Base-by-base conservation (phyloP, 2,797 vertebrate genomes). In the Lates japonicus region DNA sequence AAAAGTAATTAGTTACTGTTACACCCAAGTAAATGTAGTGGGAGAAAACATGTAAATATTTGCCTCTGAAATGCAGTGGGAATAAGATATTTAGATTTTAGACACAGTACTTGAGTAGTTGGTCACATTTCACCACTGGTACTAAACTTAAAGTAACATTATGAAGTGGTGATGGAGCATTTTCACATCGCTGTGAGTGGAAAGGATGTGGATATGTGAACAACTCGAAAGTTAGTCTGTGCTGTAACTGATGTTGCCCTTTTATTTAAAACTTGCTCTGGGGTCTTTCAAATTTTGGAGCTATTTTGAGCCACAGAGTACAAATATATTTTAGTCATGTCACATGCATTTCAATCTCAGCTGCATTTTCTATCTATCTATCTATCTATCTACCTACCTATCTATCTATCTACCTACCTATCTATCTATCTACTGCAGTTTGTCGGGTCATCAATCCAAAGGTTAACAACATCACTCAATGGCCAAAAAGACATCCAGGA, bases 191-290 rank as follows among this genome's bases (percentile, higher is more conserved):
- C 51, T 31, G 25, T 31, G 1, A 55, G 57, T 39, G 16, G 7
- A 22, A 16, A 46, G 20, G 17, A 62, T 22, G 64, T 59, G 59
- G 51, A 69, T n/a, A 60, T 20, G 25, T 29, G 25, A 29, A 29
- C 25, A 29, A 16, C 49, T 57, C 57, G 33, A 25, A 78, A 69
- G 54, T 78, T 67, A 51, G 39, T 48, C 48, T 19, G 31, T 55
- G 51, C 69, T 74, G 35, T 42, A 49, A 68, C 44, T 71, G 51
- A 42, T 66, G 59, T 33, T 75, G 74, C 20, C 60, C 60, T 79
- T 76, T 76, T 72, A 61, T 62, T 76, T 57, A 59, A 68, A 75
- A 76, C 35, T 74, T 63, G 74, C 80, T 79, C 60, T 70, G 65
- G 80, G 76, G 60, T 81, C 55, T 55, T 46, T 62, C 48, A 65